phyloP scores from a whole-genome alignment of 1,140 invertebrate genomes.

The Whitmania pigra region DNA sequence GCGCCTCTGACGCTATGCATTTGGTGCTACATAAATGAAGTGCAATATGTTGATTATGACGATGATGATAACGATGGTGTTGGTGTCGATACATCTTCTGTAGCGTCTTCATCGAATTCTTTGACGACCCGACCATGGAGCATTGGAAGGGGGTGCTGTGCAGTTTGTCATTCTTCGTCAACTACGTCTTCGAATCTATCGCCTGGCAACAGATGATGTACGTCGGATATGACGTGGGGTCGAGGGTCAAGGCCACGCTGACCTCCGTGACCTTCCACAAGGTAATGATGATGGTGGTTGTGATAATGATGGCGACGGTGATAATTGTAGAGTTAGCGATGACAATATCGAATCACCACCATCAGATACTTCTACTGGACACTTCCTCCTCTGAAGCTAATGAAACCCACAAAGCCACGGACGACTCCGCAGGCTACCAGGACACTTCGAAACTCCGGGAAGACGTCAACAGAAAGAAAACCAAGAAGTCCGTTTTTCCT shows the following conservation, averaged over 20 bases:
- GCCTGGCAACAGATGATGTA: constrained; percentile 3
- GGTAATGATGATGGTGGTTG: neutral
- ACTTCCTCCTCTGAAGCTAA: too few relatives aligned
- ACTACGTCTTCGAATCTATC: neutral
- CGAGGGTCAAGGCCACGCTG: neutral
- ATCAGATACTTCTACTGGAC: too few relatives aligned
- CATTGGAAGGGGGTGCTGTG: neutral
- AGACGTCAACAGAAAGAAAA: neutral
- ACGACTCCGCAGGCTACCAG: too few relatives aligned
- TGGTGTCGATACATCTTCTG: neutral
- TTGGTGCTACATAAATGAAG: too few relatives aligned
- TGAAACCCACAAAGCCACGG: too few relatives aligned
- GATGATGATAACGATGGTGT: neutral
- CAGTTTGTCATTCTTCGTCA: constrained; percentile 1
- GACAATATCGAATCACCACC: too few relatives aligned
- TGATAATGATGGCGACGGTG: too few relatives aligned
- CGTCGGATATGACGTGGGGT: neutral
- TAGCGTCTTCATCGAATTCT: constrained; percentile 12
- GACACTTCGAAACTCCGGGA: too few relatives aligned
- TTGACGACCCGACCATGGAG: neutral
- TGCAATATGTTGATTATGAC: too few relatives aligned
- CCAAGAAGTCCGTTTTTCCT: neutral
- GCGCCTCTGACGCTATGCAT: too few relatives aligned
- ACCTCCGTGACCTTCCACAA: constrained; percentile 2
- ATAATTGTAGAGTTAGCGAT: too few relatives aligned